Base-by-base conservation (phyloP, 2,113 vertebrate species). In the Corythaeola cristata region DNA sequence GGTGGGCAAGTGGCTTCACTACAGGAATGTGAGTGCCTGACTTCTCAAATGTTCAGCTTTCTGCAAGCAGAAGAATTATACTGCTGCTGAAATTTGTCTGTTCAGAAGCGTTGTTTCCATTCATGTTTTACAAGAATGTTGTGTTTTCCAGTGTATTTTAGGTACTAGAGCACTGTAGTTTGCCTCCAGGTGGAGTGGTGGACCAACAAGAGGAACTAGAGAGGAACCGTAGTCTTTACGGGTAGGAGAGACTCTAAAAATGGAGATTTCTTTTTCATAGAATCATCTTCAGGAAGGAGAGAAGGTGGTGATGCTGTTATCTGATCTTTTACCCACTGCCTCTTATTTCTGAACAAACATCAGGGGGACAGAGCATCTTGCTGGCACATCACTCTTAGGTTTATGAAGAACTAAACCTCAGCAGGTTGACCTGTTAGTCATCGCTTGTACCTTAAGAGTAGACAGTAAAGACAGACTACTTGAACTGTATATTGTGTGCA, bases 101-200 rank as follows among this genome's bases (percentile, higher is more conserved):
- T 76, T 75, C 11, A 37, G 50, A 79, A 83, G 17, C 3, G 2
- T 44, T 37, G 9, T 66, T 90, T 83, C n/a, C 6, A 19, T 74
- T 55, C 3, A 14, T 9, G 5, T 79, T 89, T 86, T 76, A 33
- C 22, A 59, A 55, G 18, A 49, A 19, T 1, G 0, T 67, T 77
- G 28, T 79, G 27, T 33, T 89, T 95, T 82, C 30, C 73, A 32
- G 53, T 58, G 8, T 80, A 13, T 68, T 95, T 91, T 75, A 56
- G 68, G 49, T 32, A 37, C 19, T 1, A 1, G 24, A 77, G 53
- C 15, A 27, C 32, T 26, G 20, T 67, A 13, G n/a, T 71, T 86
- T 89, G 44, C 13, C 5, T 87, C 49, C 49, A 75, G 35, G 11
- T 81, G 60, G 30, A 19, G 27, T 78, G 53, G 30, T 2, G n/a